Percentiles rank a stretch among this genome's conserved stretches.
Conservation (phyloP, 64 coral and sea anemone species). For the Stichodactyla helianthus region DNA sequence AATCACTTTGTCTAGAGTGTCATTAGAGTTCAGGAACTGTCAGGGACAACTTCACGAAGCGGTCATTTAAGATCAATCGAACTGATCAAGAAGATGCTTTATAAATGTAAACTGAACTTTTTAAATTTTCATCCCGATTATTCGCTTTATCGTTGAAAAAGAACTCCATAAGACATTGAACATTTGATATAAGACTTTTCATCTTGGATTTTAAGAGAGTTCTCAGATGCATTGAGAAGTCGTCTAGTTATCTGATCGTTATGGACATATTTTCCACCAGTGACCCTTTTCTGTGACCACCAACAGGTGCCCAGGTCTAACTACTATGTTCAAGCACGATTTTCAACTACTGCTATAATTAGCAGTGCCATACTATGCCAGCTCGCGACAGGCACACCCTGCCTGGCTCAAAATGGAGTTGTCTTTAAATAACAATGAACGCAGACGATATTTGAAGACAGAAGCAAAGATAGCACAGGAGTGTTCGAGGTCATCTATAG, state of each 20-base stretch:
- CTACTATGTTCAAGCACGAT: no score
- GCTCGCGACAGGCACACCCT: background rate
- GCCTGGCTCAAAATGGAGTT: background rate
- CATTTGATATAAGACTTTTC: background rate
- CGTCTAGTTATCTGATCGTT: background rate
- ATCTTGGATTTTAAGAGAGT: background rate
- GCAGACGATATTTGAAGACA: background rate
- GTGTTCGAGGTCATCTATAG: background rate
- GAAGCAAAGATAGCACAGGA: background rate
- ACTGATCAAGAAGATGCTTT: no score
- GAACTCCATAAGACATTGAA: background rate
- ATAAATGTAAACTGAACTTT: no score
- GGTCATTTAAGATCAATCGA: no score
- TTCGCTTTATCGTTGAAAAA: no score
- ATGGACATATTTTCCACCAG: background rate
- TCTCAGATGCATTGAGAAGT: background rate
- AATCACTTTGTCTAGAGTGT: background rate
- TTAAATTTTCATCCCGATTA: no score
- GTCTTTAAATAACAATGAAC: slow-evolving; percentile 10
- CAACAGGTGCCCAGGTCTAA: background rate
- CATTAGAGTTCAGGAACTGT: background rate
- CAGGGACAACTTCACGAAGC: no score
- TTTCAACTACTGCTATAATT: background rate
- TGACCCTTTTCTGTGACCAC: background rate
- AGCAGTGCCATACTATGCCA: background rate